These are phyloP conservation scores for Hyposoter didymator DNA, from an alignment of 2,888 invertebrate species.

Conservation along the genomic window DNA sequence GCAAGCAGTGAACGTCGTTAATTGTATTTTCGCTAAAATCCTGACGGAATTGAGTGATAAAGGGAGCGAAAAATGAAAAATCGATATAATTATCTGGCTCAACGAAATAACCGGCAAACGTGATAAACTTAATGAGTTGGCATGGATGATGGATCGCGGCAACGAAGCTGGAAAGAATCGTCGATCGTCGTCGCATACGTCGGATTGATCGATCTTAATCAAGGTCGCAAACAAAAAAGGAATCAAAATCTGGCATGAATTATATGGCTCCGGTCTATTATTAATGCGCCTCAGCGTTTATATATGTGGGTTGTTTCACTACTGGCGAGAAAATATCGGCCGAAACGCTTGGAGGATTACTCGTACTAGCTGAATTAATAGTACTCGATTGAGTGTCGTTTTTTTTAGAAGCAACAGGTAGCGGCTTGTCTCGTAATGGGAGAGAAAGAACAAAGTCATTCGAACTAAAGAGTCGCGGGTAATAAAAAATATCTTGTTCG, in stretches of 20 bases:
- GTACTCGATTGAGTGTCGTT: background rate
- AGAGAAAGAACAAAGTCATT: slow-evolving; percentile 49
- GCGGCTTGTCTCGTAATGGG: slow-evolving; percentile 16
- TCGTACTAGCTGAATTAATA: slow-evolving; percentile 4
- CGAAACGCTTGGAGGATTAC: background rate
- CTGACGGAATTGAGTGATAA: slow-evolving; percentile 51
- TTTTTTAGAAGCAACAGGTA: slow-evolving; percentile 5
- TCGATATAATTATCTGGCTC: background rate
- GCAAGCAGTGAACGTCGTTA: slow-evolving; percentile 13
- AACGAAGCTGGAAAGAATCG: slow-evolving; percentile 12
- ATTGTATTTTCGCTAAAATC: slow-evolving; percentile 59
- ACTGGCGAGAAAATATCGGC: background rate
- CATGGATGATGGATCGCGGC: slow-evolving; percentile 27
- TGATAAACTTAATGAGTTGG: slow-evolving; percentile 28
- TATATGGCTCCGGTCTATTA: slow-evolving; percentile 15
- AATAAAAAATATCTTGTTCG: slow-evolving; percentile 52
- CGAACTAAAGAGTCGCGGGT: slow-evolving; percentile 30
- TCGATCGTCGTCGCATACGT: slow-evolving; percentile 15
- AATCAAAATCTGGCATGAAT: slow-evolving; percentile 28
- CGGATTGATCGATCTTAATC: slow-evolving; percentile 54
- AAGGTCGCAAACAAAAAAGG: slow-evolving; percentile 15
- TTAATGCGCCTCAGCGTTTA: slow-evolving; percentile 23
- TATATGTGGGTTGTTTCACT: slow-evolving; percentile 9
- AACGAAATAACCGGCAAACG: slow-evolving; percentile 6
- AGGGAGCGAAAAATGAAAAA: background rate